Percentiles rank a stretch among this genome's conserved stretches.
Evolutionary conservation across 2,888 invertebrate genomes (phyloP).

Genomic region (Ichneumoninae sp.): DNA sequence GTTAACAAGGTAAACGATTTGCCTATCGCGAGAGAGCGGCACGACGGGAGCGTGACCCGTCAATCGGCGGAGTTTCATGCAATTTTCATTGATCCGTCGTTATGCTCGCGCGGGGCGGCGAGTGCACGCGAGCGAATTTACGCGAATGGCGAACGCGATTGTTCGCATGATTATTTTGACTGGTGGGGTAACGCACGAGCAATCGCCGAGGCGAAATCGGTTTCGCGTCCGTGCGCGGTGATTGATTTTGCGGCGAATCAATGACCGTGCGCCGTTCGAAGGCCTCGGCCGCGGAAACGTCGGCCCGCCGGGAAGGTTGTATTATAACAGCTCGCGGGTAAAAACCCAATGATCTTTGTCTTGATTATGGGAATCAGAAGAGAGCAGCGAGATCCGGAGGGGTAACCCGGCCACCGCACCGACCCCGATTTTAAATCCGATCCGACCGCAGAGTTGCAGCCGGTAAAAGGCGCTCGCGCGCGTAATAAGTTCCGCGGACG

Average conservation of each 20-base stretch:
- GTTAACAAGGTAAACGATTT: conserved; percentile 40
- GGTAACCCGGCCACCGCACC: conserved; percentile 59
- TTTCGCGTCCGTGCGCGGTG: conserved; percentile 60
- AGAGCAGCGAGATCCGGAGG: conserved; percentile 44
- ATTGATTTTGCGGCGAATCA: conserved; percentile 60
- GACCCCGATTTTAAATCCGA: conserved; percentile 62
- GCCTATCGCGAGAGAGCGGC: conserved; percentile 19
- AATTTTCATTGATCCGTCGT: conserved; percentile 42
- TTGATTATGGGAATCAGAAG: conserved; percentile 60
- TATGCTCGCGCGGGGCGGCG: background rate
- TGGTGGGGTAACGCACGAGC: conserved; percentile 57
- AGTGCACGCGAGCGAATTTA: conserved; percentile 52
- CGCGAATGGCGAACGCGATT: conserved; percentile 43
- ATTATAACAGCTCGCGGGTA: conserved; percentile 15
- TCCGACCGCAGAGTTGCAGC: conserved; percentile 54
- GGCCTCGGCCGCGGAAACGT: conserved; percentile 1
- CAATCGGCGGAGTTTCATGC: conserved; percentile 34
- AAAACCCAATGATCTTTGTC: conserved; percentile 63
- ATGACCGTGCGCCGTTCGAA: conserved; percentile 48
- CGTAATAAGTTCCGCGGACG: conserved; percentile 55
- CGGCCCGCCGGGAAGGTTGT: conserved; percentile 1
- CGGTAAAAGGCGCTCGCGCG: conserved; percentile 54
- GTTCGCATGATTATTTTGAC: conserved; percentile 49
- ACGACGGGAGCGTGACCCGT: conserved; percentile 24
- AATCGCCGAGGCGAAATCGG: conserved; percentile 58